Base-by-base conservation (phyloP, 2,888 invertebrate genomes). In the Epinotia ramella region DNA sequence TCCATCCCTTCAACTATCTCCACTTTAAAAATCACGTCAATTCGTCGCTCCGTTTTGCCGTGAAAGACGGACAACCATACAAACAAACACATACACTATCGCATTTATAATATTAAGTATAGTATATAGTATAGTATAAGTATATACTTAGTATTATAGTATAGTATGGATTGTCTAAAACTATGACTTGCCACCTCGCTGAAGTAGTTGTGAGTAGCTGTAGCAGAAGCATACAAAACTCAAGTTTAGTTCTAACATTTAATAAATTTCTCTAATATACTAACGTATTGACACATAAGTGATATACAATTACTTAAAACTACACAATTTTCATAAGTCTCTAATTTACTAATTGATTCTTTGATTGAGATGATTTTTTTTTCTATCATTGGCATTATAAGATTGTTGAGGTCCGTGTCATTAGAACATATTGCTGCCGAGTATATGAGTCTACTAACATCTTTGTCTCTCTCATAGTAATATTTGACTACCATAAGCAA, bases 231-330 rank as follows among this genome's bases (percentile, higher is more conserved):
- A 49, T 49, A 49, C 18, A 59, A 44, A 68, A 73, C 3, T 44
- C 40, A 60, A 59, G 28, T 53, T 56, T 71, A 33, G 70, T 77
- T 84, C 90, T 93, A 94, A 91, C 91, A 90, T 92, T 92, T 92
- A 92, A 91, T 94, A 92, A 94, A 93, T 77, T 93, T 92, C 78
- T 94, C 92, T 84, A 94, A 89, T 87, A 94, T 92, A 81, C 83
- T 86, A 86, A 92, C 89, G 91, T 93, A 91, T 79, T 92, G 93
- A 89, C 84, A 88, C 93, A 94, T 90, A 76, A 94, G 89, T 79
- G 86, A 87, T 86, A 91, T 81, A 90, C 94, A 94, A 82, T 93
- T 94, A 86, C 84, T 87, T 83, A 93, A 87, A 86, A 88, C 86
- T 80, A 87, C 82, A 89, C 87, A 86, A 84, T 83, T 82, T 70